These are phyloP conservation scores for Phengaris arion DNA, from an alignment of 2,888 invertebrate species.

Conservation along the genomic window DNA sequence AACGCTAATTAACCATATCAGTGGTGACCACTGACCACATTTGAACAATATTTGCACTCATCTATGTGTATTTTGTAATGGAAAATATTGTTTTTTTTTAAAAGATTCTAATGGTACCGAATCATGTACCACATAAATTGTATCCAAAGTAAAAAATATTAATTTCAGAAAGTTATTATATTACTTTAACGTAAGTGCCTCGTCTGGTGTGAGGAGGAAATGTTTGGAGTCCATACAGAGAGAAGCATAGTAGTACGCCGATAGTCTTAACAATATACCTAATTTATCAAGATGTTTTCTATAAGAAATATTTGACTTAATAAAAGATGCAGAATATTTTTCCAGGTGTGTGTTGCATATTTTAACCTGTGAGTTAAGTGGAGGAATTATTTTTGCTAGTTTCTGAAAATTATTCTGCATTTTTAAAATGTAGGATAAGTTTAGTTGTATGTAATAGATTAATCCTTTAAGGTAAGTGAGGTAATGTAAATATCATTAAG, in stretches of 20 bases:
- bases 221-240: constrained; percentile 23
- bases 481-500: constrained; percentile 79
- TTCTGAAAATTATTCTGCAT: constrained; percentile 42
- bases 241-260: constrained; percentile 19
- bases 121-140: neutral
- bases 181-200: constrained; percentile 21
- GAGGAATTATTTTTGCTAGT: constrained; percentile 24
- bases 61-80: neutral
- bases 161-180: constrained; percentile 16
- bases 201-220: constrained; percentile 9
- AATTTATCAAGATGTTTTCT: constrained; percentile 33
- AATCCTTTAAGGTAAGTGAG: constrained; percentile 68
- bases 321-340: constrained; percentile 67
- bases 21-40: constrained; percentile 1
- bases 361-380: constrained; percentile 3
- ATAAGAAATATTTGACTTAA: constrained; percentile 55
- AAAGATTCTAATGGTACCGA: neutral
- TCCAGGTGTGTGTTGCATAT: constrained; percentile 11
- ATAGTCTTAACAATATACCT: constrained; percentile 23
- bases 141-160: constrained; percentile 18
- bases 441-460: constrained; percentile 67
- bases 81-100: neutral
- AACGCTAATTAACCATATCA: neutral
- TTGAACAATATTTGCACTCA: neutral
- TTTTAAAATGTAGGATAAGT: constrained; percentile 56